Evolutionary conservation across 2,888 invertebrate species (phyloP).

Genomic region (Oxyteleia sp.): DNA sequence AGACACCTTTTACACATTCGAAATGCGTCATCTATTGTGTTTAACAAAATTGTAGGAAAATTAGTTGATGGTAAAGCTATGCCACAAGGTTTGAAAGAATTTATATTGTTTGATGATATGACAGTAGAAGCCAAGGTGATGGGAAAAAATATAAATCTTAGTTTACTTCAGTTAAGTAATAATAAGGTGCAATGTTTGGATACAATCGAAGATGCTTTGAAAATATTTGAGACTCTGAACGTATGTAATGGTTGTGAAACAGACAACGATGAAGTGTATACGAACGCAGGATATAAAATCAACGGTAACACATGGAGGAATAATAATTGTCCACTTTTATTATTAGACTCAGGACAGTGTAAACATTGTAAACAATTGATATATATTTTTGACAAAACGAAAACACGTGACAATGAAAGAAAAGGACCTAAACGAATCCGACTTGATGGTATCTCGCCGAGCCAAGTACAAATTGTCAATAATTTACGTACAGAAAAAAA

Average conservation of each 20-base stretch:
- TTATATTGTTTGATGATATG: not conserved
- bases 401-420: not conserved
- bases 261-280: too few relatives aligned
- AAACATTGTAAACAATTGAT: slow-evolving; percentile 17
- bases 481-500: too few relatives aligned
- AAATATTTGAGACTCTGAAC: too few relatives aligned
- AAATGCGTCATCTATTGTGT: not conserved
- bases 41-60: not conserved
- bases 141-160: not conserved
- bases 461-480: too few relatives aligned
- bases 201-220: too few relatives aligned
- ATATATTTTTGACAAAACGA: slow-evolving; percentile 9
- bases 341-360: slow-evolving; percentile 7
- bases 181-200: too few relatives aligned
- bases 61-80: slow-evolving; percentile 6
- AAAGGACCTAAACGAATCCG: too few relatives aligned
- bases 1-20: not conserved
- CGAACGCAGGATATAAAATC: not conserved
- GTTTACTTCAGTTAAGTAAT: too few relatives aligned
- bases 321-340: slow-evolving; percentile 23
- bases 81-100: not conserved
- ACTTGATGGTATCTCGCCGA: too few relatives aligned
- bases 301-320: slow-evolving; percentile 1
- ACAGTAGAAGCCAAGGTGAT: slow-evolving; percentile 1
- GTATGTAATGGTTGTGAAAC: too few relatives aligned